Percentiles rank a stretch among this genome's conserved stretches.
These are phyloP conservation scores for Triplophysa rosa DNA, from an alignment of 2,113 vertebrate species.

Conservation along the genomic window DNA sequence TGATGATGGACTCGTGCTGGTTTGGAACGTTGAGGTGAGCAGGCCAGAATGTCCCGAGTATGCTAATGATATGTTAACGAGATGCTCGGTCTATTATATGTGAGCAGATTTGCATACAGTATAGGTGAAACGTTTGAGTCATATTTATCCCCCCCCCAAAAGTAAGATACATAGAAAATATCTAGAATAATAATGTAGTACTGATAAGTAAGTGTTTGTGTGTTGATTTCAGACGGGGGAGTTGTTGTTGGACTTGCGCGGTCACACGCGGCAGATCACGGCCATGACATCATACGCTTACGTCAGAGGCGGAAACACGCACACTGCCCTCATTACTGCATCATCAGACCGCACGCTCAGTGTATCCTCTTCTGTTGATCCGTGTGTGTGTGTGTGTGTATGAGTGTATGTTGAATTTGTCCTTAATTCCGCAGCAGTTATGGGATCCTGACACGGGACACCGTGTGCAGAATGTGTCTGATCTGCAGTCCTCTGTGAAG, in stretches of 20 bases:
- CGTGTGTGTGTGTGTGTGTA: not conserved
- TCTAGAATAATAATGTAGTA: not conserved
- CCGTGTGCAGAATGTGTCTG: slow-evolving; percentile 82
- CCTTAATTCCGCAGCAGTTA: slow-evolving; percentile 67
- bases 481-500: slow-evolving; percentile 93
- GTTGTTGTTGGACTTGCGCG: slow-evolving; percentile 83
- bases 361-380: slow-evolving; percentile 79
- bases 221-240: slow-evolving; percentile 83
- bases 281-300: slow-evolving; percentile 79
- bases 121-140: no score
- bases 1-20: slow-evolving; percentile 87
- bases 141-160: no score
- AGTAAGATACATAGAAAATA: no score
- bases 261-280: slow-evolving; percentile 92
- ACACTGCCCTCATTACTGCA: slow-evolving; percentile 82
- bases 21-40: slow-evolving; percentile 90
- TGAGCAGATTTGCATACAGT: not conserved
- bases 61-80: not conserved
- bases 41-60: not conserved
- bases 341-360: slow-evolving; percentile 90
- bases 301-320: slow-evolving; percentile 59
- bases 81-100: not conserved
- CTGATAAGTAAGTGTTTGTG: not conserved
- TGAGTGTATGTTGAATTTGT: not conserved
- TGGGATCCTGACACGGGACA: slow-evolving; percentile 87